These are phyloP conservation scores for Drosophila melanica DNA, from an alignment of 1,140 invertebrate species.

Conservation along the genomic window DNA sequence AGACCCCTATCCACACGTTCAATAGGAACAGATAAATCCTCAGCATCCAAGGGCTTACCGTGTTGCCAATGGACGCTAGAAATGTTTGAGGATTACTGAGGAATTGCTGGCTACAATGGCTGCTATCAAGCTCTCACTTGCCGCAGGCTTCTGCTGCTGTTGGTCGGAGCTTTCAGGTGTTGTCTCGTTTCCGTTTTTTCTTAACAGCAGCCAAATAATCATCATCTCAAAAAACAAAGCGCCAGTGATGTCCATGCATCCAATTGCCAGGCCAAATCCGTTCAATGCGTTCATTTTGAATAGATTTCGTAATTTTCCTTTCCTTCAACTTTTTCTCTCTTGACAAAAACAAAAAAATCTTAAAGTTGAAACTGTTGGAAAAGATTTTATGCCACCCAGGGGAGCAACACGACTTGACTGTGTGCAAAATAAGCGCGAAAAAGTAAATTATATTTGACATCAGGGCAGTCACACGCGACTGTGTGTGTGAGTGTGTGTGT, in stretches of 20 bases:
- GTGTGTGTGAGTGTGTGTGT: slow-evolving; percentile 21
- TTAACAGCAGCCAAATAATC: slow-evolving; percentile 50
- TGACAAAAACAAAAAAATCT: slow-evolving; percentile 43
- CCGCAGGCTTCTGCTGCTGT: neutral
- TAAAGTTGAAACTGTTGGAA: slow-evolving; percentile 55
- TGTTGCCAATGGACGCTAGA: slow-evolving; percentile 28
- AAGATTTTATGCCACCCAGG: slow-evolving; percentile 59
- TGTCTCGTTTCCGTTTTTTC: neutral
- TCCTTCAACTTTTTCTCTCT: slow-evolving; percentile 10
- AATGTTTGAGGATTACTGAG: slow-evolving; percentile 1
- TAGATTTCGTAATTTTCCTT: neutral
- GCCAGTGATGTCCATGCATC: slow-evolving; percentile 62
- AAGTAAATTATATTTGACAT: slow-evolving; percentile 79
- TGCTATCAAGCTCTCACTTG: slow-evolving; percentile 10
- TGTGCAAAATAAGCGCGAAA: slow-evolving; percentile 72
- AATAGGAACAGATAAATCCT: slow-evolving; percentile 59
- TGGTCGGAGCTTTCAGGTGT: neutral
- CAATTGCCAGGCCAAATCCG: slow-evolving; percentile 67
- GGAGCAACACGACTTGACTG: slow-evolving; percentile 33
- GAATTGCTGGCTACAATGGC: neutral
- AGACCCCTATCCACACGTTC: slow-evolving; percentile 60
- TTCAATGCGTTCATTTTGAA: slow-evolving; percentile 33
- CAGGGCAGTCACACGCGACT: slow-evolving; percentile 43
- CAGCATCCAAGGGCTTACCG: slow-evolving; percentile 34
- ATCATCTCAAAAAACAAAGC: slow-evolving; percentile 60